These are phyloP conservation scores for Rotaria socialis DNA, from an alignment of 2,888 invertebrate genomes.

Conservation along the genomic window DNA sequence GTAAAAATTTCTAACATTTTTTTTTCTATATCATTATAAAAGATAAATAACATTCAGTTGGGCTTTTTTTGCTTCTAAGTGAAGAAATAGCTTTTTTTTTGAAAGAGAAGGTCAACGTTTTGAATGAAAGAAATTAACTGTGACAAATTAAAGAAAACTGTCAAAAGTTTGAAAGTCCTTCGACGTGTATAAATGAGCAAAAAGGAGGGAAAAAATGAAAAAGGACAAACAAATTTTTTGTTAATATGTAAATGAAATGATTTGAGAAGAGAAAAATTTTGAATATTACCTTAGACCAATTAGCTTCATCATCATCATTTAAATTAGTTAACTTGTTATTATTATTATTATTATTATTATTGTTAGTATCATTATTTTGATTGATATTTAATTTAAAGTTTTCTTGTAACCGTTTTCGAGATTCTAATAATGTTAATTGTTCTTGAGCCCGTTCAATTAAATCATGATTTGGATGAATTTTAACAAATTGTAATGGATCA, in stretches of 20 bases:
- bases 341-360: neutral
- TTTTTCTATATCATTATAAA: neutral
- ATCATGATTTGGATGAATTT: conserved; percentile 16
- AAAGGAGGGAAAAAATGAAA: neutral
- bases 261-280: no score
- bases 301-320: neutral
- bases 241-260: no score
- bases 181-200: neutral
- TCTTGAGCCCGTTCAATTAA: conserved; percentile 30
- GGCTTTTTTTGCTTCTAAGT: neutral
- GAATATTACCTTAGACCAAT: conserved; percentile 30
- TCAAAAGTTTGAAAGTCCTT: neutral
- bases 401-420: conserved; percentile 7
- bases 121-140: neutral
- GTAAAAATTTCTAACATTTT: neutral
- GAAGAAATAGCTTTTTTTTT: neutral
- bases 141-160: neutral
- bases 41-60: neutral
- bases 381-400: neutral
- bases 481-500: conserved; percentile 28
- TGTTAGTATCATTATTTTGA: neutral
- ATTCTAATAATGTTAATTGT: conserved; percentile 20
- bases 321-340: neutral
- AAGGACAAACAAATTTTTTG: no score
- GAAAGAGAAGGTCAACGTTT: neutral